Evolutionary conservation across 2,888 invertebrate genomes (phyloP).

Genomic region (Clitarchus hookeri): DNA sequence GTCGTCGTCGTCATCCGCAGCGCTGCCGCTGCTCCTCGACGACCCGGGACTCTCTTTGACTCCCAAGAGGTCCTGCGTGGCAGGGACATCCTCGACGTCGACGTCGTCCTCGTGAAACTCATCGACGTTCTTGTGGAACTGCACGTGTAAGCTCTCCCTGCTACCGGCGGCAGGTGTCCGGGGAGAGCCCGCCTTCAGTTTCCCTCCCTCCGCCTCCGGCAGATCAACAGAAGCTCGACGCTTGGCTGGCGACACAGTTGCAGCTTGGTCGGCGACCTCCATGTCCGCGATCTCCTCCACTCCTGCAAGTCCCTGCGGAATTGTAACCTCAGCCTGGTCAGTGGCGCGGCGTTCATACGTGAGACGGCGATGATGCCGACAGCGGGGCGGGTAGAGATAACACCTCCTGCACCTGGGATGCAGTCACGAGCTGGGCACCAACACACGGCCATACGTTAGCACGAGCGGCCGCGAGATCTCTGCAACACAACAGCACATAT

Average conservation of each 20-base stretch:
- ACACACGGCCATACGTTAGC: conserved; percentile 24
- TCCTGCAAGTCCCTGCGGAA: conserved; percentile 29
- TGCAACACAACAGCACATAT: background rate
- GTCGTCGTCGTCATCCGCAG: conserved; percentile 61
- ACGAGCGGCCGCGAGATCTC: conserved; percentile 20
- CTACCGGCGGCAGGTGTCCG: background rate
- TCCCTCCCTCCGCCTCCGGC: background rate
- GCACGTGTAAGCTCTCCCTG: conserved; percentile 47
- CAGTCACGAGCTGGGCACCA: conserved; percentile 18
- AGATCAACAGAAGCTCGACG: background rate
- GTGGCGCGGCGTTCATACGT: conserved; percentile 27
- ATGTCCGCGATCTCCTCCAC: conserved; percentile 11
- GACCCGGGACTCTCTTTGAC: conserved; percentile 28
- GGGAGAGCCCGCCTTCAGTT: background rate
- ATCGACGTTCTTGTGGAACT: conserved; percentile 49
- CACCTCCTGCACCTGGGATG: background rate
- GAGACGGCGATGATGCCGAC: background rate
- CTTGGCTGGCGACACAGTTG: conserved; percentile 24
- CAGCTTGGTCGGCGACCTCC: background rate
- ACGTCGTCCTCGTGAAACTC: background rate
- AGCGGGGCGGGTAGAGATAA: background rate
- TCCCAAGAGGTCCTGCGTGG: background rate
- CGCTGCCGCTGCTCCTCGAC: conserved; percentile 47
- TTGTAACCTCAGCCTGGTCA: background rate
- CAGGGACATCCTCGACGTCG: background rate